Evolutionary conservation across 1,140 invertebrate species (phyloP).

Genomic region (Riptortus pedestris): DNA sequence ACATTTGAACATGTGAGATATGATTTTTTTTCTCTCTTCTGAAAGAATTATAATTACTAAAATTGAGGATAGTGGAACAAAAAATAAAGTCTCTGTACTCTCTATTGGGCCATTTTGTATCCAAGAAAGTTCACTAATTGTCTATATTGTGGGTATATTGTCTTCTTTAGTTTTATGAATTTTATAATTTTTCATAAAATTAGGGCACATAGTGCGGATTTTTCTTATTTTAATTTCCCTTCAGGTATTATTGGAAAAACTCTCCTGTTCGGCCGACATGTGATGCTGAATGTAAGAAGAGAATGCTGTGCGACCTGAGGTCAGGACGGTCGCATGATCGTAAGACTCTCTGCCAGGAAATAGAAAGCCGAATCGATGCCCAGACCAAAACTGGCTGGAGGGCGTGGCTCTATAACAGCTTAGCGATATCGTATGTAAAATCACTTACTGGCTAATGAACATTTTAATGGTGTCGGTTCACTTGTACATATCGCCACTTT

Average conservation of each 20-base stretch:
- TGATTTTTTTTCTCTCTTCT: too few relatives aligned
- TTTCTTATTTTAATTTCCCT: too few relatives aligned
- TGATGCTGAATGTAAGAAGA: constrained; percentile 71
- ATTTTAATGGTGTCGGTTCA: constrained; percentile 16
- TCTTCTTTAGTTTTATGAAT: too few relatives aligned
- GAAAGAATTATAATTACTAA: too few relatives aligned
- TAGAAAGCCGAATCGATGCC: constrained; percentile 66
- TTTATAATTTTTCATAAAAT: too few relatives aligned
- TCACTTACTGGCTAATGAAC: neutral
- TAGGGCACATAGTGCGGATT: too few relatives aligned
- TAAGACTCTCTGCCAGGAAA: constrained; percentile 64
- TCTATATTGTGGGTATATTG: too few relatives aligned
- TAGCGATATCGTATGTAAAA: constrained; percentile 70
- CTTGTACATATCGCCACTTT: neutral
- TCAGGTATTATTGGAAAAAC: constrained; percentile 78
- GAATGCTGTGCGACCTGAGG: constrained; percentile 70
- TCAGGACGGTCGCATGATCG: constrained; percentile 78
- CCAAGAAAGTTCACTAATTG: too few relatives aligned
- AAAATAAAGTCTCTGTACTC: too few relatives aligned
- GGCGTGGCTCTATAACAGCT: constrained; percentile 73
- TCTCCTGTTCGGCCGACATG: constrained; percentile 66
- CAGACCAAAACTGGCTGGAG: constrained; percentile 62
- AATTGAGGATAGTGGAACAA: too few relatives aligned
- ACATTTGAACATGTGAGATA: too few relatives aligned
- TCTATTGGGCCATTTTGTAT: too few relatives aligned